These are phyloP conservation scores for Hydrolagus colliei DNA, from an alignment of 2,797 vertebrate species.

Conservation along the genomic window DNA sequence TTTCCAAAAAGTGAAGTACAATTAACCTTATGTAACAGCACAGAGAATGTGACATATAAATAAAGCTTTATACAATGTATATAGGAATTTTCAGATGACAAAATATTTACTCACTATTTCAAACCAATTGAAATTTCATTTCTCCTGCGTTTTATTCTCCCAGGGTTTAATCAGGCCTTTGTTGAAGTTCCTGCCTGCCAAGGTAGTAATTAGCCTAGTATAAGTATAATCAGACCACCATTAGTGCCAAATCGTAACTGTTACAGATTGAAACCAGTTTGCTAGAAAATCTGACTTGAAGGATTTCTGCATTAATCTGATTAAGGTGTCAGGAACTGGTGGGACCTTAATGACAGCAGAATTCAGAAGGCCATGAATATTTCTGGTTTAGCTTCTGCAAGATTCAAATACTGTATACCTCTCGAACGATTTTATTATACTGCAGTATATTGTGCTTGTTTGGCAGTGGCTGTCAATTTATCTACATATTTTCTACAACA, in stretches of 20 bases:
- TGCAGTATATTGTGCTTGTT: not conserved
- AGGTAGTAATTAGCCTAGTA: not conserved
- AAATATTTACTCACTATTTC: not conserved
- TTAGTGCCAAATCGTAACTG: constrained; percentile 58
- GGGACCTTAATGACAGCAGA: constrained; percentile 54
- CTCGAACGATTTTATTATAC: not conserved
- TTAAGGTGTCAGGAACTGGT: constrained; percentile 76
- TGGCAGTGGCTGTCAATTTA: not conserved
- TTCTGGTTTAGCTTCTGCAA: not conserved
- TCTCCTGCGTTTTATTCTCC: not conserved
- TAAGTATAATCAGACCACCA: constrained; percentile 21
- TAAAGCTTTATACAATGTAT: not conserved
- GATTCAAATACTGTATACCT: not conserved
- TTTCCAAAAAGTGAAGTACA: not conserved
- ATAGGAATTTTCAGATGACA: not conserved
- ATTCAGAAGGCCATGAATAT: not conserved
- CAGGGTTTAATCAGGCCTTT: not conserved
- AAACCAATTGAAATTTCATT: not conserved
- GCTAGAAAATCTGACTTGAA: constrained; percentile 64
- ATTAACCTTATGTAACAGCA: not conserved
- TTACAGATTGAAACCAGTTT: constrained; percentile 70
- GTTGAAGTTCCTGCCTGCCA: not conserved
- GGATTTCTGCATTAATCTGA: constrained; percentile 65
- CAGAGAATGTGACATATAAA: not conserved
- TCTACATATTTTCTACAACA: not conserved